Base-by-base conservation (phyloP, 2,113 vertebrate species). In the Lagopus muta region DNA sequence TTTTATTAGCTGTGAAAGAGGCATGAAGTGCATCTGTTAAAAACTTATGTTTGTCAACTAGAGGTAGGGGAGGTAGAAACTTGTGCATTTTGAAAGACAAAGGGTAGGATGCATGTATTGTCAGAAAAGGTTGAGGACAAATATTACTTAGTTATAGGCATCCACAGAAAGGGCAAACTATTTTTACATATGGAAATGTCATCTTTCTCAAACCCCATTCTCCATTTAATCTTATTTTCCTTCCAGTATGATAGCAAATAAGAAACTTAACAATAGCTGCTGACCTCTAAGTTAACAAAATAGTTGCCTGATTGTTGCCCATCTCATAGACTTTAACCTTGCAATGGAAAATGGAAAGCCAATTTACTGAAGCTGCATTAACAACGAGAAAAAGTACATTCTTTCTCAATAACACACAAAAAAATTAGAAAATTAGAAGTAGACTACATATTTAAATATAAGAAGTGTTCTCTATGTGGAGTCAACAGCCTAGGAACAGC, bases 211-310 rank as follows among this genome's bases (percentile, higher is more conserved):
- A 72, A 81, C 32, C 42, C 3, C 15, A n/a, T 8, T 50, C 22
- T 42, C 22, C 27, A 36, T 78, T 69, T 67, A 54, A 38, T 75
- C 72, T 78, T 36, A 25, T 34, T 71, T 73, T 30, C 27, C 18
- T 88, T 76, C 28, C 69, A 60, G 21, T 10, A 32, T 0, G 0
- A 54, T 22, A 38, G 27, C 60, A 34, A 89, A 79, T 21, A 69
- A 13, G 28, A 60, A 19, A 42, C 57, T 74, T 50, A 64, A 86
- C 0, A 6, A 50, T 14, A 61, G 47, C 80, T 81, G 52, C 80
- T 81, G 88, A 86, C 55, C 83, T 75, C 73, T 64, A 67, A 61
- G 22, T 27, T 66, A 86, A 77, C 77, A 34, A 48, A 88, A 74
- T 4, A 52, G 75, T 64, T 78, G 47, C 73, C 90, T 52, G 27